Evolutionary conservation across 2,797 vertebrate species (phyloP).

Genomic region (Lutjanus argentimaculatus): DNA sequence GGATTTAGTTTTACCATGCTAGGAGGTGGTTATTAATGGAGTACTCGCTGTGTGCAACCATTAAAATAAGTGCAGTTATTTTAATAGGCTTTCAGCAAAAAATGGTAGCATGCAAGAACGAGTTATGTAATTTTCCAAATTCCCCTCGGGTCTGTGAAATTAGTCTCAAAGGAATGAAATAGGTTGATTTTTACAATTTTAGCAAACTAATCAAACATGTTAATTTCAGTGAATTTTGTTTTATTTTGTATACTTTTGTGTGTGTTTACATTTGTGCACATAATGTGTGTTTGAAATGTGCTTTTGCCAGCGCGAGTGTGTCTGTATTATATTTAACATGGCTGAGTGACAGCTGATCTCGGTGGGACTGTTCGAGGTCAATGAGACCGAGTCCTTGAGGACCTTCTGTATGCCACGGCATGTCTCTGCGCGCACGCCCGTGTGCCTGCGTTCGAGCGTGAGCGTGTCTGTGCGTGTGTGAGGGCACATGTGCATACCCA

Average conservation of each 20-base stretch:
- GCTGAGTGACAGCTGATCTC: slow-evolving; percentile 58
- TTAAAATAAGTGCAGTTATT: slow-evolving; percentile 5
- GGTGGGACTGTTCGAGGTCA: slow-evolving; percentile 54
- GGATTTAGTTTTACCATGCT: slow-evolving; percentile 13
- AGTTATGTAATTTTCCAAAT: slow-evolving; percentile 13
- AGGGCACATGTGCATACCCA: neutral
- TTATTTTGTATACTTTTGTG: neutral
- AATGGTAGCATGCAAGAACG: neutral
- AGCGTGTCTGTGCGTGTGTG: neutral
- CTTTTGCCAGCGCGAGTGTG: neutral
- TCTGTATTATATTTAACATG: slow-evolving; percentile 32
- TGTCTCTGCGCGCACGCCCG: slow-evolving; percentile 16
- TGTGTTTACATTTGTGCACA: neutral
- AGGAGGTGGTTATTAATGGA: slow-evolving; percentile 9
- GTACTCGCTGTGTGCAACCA: neutral
- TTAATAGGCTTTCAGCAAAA: slow-evolving; percentile 9
- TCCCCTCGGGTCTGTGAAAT: neutral
- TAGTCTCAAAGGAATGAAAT: slow-evolving; percentile 4
- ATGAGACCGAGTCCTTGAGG: slow-evolving; percentile 53
- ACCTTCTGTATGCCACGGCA: slow-evolving; percentile 25
- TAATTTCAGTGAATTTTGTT: neutral
- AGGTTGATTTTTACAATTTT: neutral
- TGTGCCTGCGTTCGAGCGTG: neutral
- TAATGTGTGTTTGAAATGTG: neutral
- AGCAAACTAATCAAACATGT: neutral